Base-by-base conservation (phyloP, 2,797 vertebrate genomes). In the Channallabes apus region DNA sequence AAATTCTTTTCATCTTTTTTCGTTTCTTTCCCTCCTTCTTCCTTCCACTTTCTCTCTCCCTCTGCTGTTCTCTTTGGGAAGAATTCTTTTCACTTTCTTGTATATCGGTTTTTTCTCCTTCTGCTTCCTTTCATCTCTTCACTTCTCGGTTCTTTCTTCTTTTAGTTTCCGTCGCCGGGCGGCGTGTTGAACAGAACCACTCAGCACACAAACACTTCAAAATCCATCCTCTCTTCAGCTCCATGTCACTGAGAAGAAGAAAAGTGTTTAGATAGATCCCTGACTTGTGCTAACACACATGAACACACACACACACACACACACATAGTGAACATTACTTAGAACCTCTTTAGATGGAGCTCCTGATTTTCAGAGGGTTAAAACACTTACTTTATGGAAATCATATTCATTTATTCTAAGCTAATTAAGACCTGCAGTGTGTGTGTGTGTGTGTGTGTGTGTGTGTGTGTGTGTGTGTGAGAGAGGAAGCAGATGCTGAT, bases 341-440 rank as follows among this genome's bases (percentile, higher is more conserved):
- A 58, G 32, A 35, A 24, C 12, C 56, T 59, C 29, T 59, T 24
- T 15, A 56, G 51, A n/a, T 35, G 9, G 18, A 18, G n/a, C 73
- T 56, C 8, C 51, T 76, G 75, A 78, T 78, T 38, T 29, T 61
- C 29, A 59, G 75, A 59, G 18, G 54, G 75, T 61, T 35, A 24
- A 61, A 59, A 61, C 20, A 32, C 17, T 76, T 15, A 78, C 56
- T 83, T 87, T 86, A 86, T 82, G 77, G 68, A 85, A 89, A 88
- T 82, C 76, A 69, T 82, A 84, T 83, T 83, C 72, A 87, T 87
- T 78, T 86, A 88, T 86, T 86, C 86, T 11, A 9, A 58, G 88
- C 78, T 82, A 88, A 81, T 88, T 83, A 77, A 73, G 68, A 79
- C 77, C 72, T 64, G 58, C 41, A 46, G 82, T 29, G 41, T 68